A percentile compares a stretch with the other conserved stretches of the same genome.
These are phyloP conservation scores for Meloidogyne exigua DNA, from an alignment of 1,140 invertebrate species.

Conservation along the genomic window DNA sequence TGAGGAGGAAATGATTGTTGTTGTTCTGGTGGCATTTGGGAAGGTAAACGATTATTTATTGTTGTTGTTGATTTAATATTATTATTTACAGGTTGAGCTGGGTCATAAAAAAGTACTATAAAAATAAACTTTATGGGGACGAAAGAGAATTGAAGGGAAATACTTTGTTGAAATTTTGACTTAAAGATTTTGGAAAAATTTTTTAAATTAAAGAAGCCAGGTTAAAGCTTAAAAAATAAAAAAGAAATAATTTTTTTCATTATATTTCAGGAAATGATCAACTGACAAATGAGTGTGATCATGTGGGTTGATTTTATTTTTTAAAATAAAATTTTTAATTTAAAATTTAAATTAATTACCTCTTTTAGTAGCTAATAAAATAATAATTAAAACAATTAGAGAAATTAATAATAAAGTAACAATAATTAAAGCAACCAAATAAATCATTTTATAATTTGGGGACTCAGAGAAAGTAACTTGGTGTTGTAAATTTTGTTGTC, in stretches of 20 bases:
- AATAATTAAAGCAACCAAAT: constrained; percentile 24
- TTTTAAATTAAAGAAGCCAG: no score
- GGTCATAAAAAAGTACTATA: constrained; percentile 2
- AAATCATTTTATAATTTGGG: constrained; percentile 31
- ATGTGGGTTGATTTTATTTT: no score
- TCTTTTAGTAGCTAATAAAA: constrained; percentile 23
- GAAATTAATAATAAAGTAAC: constrained; percentile 23
- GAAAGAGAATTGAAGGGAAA: neutral
- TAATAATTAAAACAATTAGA: constrained; percentile 25
- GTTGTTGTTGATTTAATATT: neutral
- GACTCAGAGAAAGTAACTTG: constrained; percentile 14
- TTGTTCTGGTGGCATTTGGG: neutral
- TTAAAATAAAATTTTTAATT: neutral
- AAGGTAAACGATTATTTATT: neutral
- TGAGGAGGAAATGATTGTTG: neutral
- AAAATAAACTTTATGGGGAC: neutral
- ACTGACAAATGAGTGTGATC: no score
- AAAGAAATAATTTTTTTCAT: no score
- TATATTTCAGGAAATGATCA: no score
- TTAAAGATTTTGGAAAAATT: no score
- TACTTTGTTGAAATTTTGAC: neutral
- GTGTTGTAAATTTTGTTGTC: constrained; percentile 1
- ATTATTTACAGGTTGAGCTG: neutral
- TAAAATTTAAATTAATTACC: constrained; percentile 6
- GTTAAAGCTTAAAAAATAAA: no score